These are phyloP conservation scores for Spodoptera litura DNA, from an alignment of 1,140 invertebrate species.

Conservation along the genomic window DNA sequence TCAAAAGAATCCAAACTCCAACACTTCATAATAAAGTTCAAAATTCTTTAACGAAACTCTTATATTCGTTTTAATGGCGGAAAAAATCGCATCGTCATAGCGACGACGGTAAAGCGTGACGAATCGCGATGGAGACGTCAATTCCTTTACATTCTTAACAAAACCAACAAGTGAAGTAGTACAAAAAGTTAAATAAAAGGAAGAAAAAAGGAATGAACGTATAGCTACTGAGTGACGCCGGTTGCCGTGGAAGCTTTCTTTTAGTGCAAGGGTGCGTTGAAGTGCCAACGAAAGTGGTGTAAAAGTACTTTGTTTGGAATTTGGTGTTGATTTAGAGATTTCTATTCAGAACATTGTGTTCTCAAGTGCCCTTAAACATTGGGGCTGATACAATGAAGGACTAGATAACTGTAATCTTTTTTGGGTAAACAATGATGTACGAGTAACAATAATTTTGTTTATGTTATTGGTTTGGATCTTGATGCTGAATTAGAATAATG, in stretches of 20 bases:
- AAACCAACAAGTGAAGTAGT: constrained; percentile 78
- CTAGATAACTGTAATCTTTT: constrained; percentile 1
- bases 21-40: constrained; percentile 14
- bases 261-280: constrained; percentile 22
- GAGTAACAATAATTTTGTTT: neutral
- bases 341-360: constrained; percentile 27
- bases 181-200: constrained; percentile 65
- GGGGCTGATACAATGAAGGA: neutral
- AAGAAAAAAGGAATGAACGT: constrained; percentile 44
- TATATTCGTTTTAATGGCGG: constrained; percentile 59
- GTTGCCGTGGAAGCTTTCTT: constrained; percentile 35
- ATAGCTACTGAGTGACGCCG: constrained; percentile 47
- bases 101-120: constrained; percentile 73
- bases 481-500: neutral
- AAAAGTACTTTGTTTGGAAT: constrained; percentile 20
- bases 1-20: constrained; percentile 35
- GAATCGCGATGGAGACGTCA: constrained; percentile 81
- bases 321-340: constrained; percentile 21
- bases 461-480: neutral
- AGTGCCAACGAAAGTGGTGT: constrained; percentile 26
- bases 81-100: constrained; percentile 81
- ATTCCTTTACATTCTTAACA: constrained; percentile 77
- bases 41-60: constrained; percentile 5
- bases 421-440: neutral
- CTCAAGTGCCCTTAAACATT: constrained; percentile 5